Base-by-base conservation (phyloP, 2,888 invertebrate genomes). In the Nomada ferruginata region DNA sequence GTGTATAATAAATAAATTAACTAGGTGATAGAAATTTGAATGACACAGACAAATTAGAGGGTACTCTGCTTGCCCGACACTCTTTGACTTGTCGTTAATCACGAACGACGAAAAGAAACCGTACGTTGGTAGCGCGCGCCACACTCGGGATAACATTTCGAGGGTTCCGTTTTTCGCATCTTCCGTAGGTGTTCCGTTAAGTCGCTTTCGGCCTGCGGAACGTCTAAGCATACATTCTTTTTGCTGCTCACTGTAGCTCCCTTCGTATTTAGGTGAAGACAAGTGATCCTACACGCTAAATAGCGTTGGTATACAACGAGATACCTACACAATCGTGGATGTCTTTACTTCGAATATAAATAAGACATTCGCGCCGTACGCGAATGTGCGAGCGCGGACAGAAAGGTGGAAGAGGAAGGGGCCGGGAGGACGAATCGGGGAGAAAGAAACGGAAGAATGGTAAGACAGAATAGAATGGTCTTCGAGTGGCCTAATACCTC, bases 241-340 rank as follows among this genome's bases (percentile, higher is more conserved):
- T 79, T 60, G 66, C 77, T 26, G 50, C 61, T 57, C 72, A 72
- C 72, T 79, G 59, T 77, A 71, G 61, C 79, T 57, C 79, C 74
- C 69, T 85, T 68, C 76, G 65, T 78, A 81, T 79, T 85, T 79
- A 70, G 73, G 69, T 77, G 75, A 85, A 85, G 80, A 85, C 76
- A 84, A 59, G 76, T 82, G 72, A 68, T 79, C 82, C 82, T 84
- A 88, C 53, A 68, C 79, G 77, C 80, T 85, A 84, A 87, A 88
- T 85, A 87, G 87, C 87, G 85, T 88, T 78, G 83, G 76, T 79
- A 83, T 77, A 86, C 71, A 82, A 77, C 71, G 74, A 84, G 78
- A 85, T 73, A 83, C 78, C 79, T 78, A 83, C 76, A 86, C 81
- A 82, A 36, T 70, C 71, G 79, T 79, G 65, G 57, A 73, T 74